phyloP scores from a whole-genome alignment of 2,888 invertebrate genomes.

The Apeira syringaria region DNA sequence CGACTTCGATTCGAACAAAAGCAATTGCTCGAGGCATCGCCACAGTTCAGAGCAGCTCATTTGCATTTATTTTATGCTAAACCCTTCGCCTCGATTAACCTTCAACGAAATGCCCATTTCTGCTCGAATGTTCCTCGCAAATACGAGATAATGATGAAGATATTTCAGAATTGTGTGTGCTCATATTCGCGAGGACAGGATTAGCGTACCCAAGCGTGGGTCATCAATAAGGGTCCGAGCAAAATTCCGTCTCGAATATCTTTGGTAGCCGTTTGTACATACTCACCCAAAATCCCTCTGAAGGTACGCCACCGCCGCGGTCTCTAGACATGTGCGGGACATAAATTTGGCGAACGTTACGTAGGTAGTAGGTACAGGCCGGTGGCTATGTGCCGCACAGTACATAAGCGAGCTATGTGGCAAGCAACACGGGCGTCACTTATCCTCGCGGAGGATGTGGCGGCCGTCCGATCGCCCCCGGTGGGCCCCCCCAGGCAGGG shows the following conservation, averaged over 20 bases:
- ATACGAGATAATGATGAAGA: constrained; percentile 32
- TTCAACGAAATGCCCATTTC: constrained; percentile 33
- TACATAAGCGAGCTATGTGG: constrained; percentile 77
- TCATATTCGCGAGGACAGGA: constrained; percentile 36
- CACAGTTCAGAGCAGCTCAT: constrained; percentile 41
- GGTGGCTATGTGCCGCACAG: constrained; percentile 68
- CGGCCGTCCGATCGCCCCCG: constrained; percentile 77
- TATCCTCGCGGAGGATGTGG: constrained; percentile 83
- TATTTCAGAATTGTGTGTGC: constrained; percentile 28
- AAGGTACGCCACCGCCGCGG: constrained; percentile 80
- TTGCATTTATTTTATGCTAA: constrained; percentile 53
- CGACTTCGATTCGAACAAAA: constrained; percentile 50
- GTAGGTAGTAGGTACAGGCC: constrained; percentile 79
- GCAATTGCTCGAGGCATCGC: constrained; percentile 44
- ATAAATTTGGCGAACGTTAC: constrained; percentile 82
- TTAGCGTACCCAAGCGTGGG: constrained; percentile 49
- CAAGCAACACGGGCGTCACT: constrained; percentile 82
- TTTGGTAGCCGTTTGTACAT: constrained; percentile 71
- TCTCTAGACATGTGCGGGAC: constrained; percentile 83
- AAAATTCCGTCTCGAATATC: constrained; percentile 77
- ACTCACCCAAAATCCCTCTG: constrained; percentile 82
- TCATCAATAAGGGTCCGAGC: constrained; percentile 77
- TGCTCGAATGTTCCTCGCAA: constrained; percentile 24
- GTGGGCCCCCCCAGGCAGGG: constrained; percentile 47
- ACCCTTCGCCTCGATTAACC: constrained; percentile 44